These are phyloP conservation scores for Gortyna flavago DNA, from an alignment of 2,888 invertebrate species.

Conservation along the genomic window DNA sequence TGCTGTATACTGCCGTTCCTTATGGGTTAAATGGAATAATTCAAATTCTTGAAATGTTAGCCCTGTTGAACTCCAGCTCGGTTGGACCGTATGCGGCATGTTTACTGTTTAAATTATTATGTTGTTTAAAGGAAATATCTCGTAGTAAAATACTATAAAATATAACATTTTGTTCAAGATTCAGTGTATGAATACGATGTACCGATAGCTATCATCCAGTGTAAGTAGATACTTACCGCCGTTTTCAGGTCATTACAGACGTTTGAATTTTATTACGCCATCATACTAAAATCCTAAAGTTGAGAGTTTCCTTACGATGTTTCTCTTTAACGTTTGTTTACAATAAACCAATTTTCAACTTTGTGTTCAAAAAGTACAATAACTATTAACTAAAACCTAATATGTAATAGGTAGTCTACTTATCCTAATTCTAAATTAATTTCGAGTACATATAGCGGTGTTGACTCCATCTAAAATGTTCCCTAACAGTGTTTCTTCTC, in stretches of 20 bases:
- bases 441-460: too few species aligned
- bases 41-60: slow-evolving; percentile 54
- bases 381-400: neutral
- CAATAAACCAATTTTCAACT: slow-evolving; percentile 33
- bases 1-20: slow-evolving; percentile 28
- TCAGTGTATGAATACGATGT: slow-evolving; percentile 4
- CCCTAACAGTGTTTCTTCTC: neutral
- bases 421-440: slow-evolving; percentile 1
- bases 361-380: slow-evolving; percentile 40
- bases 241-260: slow-evolving; percentile 46
- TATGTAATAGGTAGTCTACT: neutral
- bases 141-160: neutral
- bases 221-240: neutral
- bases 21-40: slow-evolving; percentile 50
- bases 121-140: slow-evolving; percentile 18
- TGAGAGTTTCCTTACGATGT: slow-evolving; percentile 43
- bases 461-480: neutral
- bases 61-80: slow-evolving; percentile 25
- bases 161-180: neutral
- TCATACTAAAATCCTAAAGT: slow-evolving; percentile 52
- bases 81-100: slow-evolving; percentile 9
- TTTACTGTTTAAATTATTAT: slow-evolving; percentile 36
- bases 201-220: neutral
- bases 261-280: slow-evolving; percentile 51
- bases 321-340: slow-evolving; percentile 40